Base-by-base conservation (phyloP, 2,888 invertebrate species). In the Biston betularia region DNA sequence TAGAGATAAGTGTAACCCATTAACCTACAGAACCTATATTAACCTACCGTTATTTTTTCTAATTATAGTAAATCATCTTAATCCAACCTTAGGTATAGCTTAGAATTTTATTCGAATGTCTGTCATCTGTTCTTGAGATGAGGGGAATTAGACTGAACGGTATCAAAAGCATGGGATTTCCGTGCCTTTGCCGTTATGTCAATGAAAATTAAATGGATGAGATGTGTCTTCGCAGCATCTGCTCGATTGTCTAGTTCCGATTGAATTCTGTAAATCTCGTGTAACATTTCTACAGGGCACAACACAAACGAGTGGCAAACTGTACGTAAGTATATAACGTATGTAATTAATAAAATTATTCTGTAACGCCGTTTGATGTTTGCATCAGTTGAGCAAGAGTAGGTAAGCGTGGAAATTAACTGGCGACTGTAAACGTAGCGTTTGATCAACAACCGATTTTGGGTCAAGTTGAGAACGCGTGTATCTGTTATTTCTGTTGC, bases 401-500 rank as follows among this genome's bases (percentile, higher is more conserved):
- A 34, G 50, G 52, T 53, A 33, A 38, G 33, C 54, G 54, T 54
- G 42, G 54, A 54, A 53, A 54, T 54, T 54, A 54, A 24, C 54
- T n/a, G 53, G 53, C 50, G 50, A 50, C 35, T 48, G 24, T 10
- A 48, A 48, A 48, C 48, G 44, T 45, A 10, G 35, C 54, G 35
- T 42, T 42, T 55, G 59, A 46, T 63, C 55, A 14, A 54, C 45
- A 42, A 50, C 11, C 61, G 60, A 33, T 57, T 53, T 55, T 57
- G 52, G 63, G 61, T 53, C 40, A 49, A 44, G 60, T 57, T 49
- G 45, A 61, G 56, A 44, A 53, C 52, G 48, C 9, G 15, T 52
- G 52, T 60, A n/a, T 68, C 59, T 55, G 24, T 56, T 57, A 35
- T 57, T 50, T 44, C 49, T 42, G 42, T 48, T 59, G 44, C 44